Conservation (phyloP, 2,113 vertebrate genomes). For the Candoia aspera region DNA sequence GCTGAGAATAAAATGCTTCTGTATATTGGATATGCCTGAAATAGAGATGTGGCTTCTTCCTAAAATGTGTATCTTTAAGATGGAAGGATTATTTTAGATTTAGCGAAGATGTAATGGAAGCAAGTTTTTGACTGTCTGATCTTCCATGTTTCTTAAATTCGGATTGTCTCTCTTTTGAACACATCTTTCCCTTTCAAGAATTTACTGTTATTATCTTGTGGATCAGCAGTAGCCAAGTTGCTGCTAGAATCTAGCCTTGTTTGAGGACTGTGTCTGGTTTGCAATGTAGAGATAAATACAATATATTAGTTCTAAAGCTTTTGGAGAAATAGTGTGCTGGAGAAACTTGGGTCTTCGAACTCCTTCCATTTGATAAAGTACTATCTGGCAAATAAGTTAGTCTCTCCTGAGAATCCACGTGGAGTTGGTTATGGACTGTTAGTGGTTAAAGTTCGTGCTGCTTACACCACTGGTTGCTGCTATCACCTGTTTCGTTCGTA, state of each 20-base stretch:
- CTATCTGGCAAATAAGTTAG: not conserved
- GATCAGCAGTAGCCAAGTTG: not conserved
- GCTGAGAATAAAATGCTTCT: not conserved
- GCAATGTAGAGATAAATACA: not conserved
- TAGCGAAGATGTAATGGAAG: not conserved
- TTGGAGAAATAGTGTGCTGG: not conserved
- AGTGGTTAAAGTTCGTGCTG: slow-evolving; percentile 12
- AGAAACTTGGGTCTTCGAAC: not conserved
- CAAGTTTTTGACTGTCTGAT: not conserved
- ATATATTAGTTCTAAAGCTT: not conserved
- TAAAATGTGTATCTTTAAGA: not conserved
- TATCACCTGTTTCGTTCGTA: slow-evolving; percentile 48
- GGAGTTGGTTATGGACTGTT: not conserved
- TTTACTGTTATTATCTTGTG: not conserved
- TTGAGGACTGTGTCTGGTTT: not conserved
- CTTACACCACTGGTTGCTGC: slow-evolving; percentile 18
- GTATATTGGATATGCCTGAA: not conserved
- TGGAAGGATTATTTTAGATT: not conserved
- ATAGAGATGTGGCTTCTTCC: not conserved
- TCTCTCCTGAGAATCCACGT: not conserved
- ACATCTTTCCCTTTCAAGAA: not conserved
- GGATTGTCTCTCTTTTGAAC: not conserved
- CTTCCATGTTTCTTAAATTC: not conserved
- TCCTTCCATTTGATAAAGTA: not conserved
- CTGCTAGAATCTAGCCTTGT: not conserved